These are phyloP conservation scores for Polyommatus iphigenia DNA, from an alignment of 2,888 invertebrate genomes.

Conservation along the genomic window DNA sequence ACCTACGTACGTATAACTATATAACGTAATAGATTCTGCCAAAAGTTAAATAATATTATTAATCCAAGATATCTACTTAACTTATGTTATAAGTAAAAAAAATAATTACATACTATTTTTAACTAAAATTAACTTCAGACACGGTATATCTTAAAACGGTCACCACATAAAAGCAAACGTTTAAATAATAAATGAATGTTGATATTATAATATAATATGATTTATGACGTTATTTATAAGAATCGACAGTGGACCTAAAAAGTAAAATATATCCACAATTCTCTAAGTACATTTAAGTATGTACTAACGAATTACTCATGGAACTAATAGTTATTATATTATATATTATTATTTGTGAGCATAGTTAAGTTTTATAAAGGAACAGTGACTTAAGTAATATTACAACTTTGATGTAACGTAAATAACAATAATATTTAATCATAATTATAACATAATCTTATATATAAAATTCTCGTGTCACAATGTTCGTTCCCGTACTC, in stretches of 20 bases:
- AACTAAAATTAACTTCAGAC: not conserved
- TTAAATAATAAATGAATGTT: not conserved
- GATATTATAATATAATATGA: not conserved
- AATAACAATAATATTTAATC: too few relatives aligned
- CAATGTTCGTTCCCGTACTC: too few relatives aligned
- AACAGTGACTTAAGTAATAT: not conserved
- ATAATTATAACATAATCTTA: too few relatives aligned
- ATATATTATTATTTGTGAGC: not conserved
- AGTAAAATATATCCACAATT: not conserved
- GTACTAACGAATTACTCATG: not conserved
- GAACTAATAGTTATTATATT: too few relatives aligned
- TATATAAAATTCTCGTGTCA: too few relatives aligned
- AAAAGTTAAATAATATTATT: not conserved
- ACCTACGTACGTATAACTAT: not conserved
- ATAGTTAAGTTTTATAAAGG: not conserved
- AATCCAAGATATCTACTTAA: not conserved
- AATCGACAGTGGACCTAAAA: not conserved
- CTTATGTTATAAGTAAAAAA: not conserved
- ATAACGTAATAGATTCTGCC: not conserved
- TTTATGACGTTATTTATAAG: not conserved
- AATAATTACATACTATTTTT: not conserved
- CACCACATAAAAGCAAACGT: not conserved
- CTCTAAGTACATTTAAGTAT: not conserved
- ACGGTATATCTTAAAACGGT: not conserved
- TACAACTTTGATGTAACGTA: not conserved